A percentile compares a stretch with the other conserved stretches of the same genome.
phyloP scores from a whole-genome alignment of 2,797 vertebrate species.

The Mormyrus hasselquistii region DNA sequence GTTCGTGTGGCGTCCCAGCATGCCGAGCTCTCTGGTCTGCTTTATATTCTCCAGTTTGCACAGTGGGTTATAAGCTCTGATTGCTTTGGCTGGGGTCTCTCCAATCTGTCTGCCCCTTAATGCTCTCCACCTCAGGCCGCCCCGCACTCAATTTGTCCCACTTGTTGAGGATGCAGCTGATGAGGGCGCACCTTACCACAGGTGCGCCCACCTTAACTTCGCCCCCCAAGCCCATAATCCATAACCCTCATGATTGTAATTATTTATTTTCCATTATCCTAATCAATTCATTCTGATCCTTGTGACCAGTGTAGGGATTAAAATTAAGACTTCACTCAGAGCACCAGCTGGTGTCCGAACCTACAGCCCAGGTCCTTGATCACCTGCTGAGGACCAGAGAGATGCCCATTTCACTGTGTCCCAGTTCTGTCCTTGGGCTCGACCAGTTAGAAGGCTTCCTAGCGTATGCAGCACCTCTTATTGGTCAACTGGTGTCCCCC shows the following conservation, averaged over 20 bases:
- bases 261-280: neutral
- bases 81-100: slow-evolving; percentile 22
- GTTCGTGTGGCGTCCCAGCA: slow-evolving; percentile 57
- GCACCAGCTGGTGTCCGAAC: neutral
- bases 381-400: neutral
- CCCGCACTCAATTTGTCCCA: neutral
- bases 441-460: slow-evolving; percentile 12
- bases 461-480: neutral
- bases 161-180: neutral
- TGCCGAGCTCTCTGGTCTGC: slow-evolving; percentile 52
- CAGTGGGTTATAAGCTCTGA: slow-evolving; percentile 27
- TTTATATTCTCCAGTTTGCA: slow-evolving; percentile 46
- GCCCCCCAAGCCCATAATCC: neutral
- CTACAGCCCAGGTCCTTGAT: neutral
- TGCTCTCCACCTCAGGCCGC: neutral
- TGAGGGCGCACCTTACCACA: neutral
- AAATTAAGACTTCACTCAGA: neutral
- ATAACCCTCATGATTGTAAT: neutral
- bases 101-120: neutral
- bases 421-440: neutral
- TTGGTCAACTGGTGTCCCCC: slow-evolving; percentile 33
- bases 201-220: neutral
- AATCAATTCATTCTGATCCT: neutral
- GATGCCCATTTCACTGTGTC: neutral
- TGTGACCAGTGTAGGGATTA: neutral